phyloP scores from a whole-genome alignment of 2,797 vertebrate genomes.

The Myotis daubentonii region DNA sequence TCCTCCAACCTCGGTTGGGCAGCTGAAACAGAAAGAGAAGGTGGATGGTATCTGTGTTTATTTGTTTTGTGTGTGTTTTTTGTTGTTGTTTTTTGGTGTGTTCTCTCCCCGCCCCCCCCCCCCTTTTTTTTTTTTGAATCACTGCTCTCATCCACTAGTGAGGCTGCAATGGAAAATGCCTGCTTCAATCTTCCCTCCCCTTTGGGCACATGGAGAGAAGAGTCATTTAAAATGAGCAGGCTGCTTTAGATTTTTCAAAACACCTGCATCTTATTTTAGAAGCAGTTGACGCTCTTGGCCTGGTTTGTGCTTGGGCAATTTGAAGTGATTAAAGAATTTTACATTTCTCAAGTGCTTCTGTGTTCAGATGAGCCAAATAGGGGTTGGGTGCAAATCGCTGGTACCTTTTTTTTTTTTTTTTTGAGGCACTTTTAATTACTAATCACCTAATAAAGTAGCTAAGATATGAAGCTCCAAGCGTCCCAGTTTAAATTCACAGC shows the following conservation, averaged over 20 bases:
- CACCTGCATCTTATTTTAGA: conserved; percentile 86
- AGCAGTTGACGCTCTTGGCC: conserved; percentile 74
- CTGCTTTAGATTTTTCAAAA: conserved; percentile 76
- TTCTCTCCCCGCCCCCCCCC: fast-evolving
- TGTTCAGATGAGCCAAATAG: conserved; percentile 77
- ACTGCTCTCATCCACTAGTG: not conserved
- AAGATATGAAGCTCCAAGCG: conserved; percentile 55
- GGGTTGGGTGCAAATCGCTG: conserved; percentile 48
- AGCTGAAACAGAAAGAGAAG: not conserved
- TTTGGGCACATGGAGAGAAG: conserved; percentile 49
- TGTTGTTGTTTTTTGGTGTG: no score
- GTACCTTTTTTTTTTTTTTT: conserved; percentile 29
- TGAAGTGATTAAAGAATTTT: conserved; percentile 74
- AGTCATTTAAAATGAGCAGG: conserved; percentile 79
- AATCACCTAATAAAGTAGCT: conserved; percentile 65
- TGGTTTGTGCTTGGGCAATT: conserved; percentile 78
- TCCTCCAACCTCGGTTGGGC: not conserved
- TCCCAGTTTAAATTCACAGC: conserved; percentile 65
- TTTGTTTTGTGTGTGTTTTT: not conserved
- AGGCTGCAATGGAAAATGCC: not conserved
- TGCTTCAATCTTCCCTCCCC: not conserved
- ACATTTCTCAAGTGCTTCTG: conserved; percentile 76
- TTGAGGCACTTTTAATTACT: conserved; percentile 78
- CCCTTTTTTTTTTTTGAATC: not conserved
- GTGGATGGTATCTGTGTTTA: not conserved